Evolutionary conservation across 2,113 vertebrate genomes (phyloP), one percentile per base, ranked within the genome.

Genomic region (Xenotilapia longispinis): DNA sequence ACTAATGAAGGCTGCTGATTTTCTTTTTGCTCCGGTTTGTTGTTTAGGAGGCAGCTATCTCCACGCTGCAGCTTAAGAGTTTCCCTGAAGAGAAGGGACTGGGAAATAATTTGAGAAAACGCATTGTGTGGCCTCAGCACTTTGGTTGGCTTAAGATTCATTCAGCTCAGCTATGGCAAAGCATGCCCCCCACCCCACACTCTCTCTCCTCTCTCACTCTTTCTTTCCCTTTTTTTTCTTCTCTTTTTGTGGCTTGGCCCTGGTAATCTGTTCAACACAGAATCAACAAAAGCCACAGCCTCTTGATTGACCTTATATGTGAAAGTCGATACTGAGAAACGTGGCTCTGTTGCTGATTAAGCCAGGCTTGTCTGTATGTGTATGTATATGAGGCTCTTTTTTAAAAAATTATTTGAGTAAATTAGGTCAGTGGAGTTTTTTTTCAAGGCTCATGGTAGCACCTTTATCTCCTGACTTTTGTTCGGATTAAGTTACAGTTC

Each of bases 21-120:
- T 68, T 91, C 78, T 87, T 87, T 91, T 87, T 84, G 90, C 91
- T 88, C 86, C 26, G 45, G 91, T 92, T 93, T 94, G 88, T 94
- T 91, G 87, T 91, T 91, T 90, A 33, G 84, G 83, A 89, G 94
- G 94, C 92, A 96, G 96, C 97, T 97, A 97, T 97, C 97, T 97
- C 94, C 92, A 93, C 95, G 84, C 96, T 89, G 10, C 97, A 98
- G 97, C 95, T 96, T 92, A 79, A 88, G 82, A 95, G 93, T 91
- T 97, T 96, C 96, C 91, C 91, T 53, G 94, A 97, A 97, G 96
- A 96, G 96, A 96, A 88, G 89, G 89, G 93, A 95, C 91, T 49
- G 91, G 91, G 88, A 93, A 94, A 94, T 92, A 90, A 92, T 94
- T 94, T 93, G 86, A 94, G 85, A 89, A 92, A 91, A 89, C 85